Evolutionary conservation across 2,797 vertebrate genomes (phyloP), one percentile per base, ranked within the genome.

Genomic region (Gila robusta): DNA sequence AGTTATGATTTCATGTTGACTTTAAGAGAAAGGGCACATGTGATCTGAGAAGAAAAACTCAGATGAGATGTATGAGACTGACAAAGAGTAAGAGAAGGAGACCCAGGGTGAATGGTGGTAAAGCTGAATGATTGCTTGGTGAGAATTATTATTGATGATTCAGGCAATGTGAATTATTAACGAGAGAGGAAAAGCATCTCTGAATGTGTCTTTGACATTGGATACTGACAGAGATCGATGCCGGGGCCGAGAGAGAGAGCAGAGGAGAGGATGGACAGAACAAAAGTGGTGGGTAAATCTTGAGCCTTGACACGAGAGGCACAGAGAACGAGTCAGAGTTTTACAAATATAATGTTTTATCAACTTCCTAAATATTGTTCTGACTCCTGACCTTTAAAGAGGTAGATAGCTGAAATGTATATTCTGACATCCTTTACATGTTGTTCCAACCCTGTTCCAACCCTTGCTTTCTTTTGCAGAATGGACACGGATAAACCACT

Each of bases 111-210:
- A 90, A 92, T 89, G 93, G 93, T 92, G 93, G 94, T 93, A 91
- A 93, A 94, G 93, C 93, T 95, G 94, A 95, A 94, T 95, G 94
- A 95, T 95, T 93, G 94, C 94, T 93, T 91, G 93, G 94, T 94
- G 94, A 94, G 95, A 95, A 95, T 93, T 95, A 95, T 95, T 96
- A 94, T 94, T 96, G 95, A 96, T 96, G 95, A 96, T 95, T 96
- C 95, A 96, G 94, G 90, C 92, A 52, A 90, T 93, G 95, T 96
- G 94, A 96, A 96, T 96, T 96, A 96, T 96, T 96, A 95, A 96
- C 93, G 94, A 93, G 84, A 87, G 93, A 92, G 91, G 93, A 95
- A 95, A 95, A 95, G 95, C 94, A 94, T 94, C 93, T 92, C 93
- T 94, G 94, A 94, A 95, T 92, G 94, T 95, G 94, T 94, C 93